Evolutionary conservation across 2,888 invertebrate genomes (phyloP).

Genomic region (Pseudoips prasinana): DNA sequence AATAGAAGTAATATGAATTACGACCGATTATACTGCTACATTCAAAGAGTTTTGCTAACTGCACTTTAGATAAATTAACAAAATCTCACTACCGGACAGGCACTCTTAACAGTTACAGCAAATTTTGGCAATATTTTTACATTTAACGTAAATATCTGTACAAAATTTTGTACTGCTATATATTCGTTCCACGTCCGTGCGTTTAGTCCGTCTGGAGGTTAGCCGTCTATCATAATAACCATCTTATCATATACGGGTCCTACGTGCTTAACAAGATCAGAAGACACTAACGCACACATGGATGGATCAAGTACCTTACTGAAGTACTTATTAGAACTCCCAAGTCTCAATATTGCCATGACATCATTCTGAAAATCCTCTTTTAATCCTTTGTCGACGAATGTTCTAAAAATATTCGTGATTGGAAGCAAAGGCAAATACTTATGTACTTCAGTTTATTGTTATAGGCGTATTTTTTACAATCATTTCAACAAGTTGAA

Average conservation of each 20-base stretch:
- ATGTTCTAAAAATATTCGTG: constrained; percentile 4
- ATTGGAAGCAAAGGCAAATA: neutral
- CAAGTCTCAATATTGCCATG: neutral
- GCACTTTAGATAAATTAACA: constrained; percentile 9
- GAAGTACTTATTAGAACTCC: constrained; percentile 21
- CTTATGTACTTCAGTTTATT: neutral
- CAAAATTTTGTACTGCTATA: constrained; percentile 30
- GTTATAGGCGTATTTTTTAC: no score
- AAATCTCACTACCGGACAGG: constrained; percentile 22
- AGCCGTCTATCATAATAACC: constrained; percentile 65
- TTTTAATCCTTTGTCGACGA: constrained; percentile 8
- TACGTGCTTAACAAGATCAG: constrained; percentile 39
- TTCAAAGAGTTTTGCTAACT: constrained; percentile 7
- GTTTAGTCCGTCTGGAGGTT: constrained; percentile 40
- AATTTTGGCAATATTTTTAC: no score
- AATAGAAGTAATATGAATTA: constrained; percentile 20
- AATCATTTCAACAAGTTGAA: no score
- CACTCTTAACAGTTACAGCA: constrained; percentile 32
- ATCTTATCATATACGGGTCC: constrained; percentile 40
- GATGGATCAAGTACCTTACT: constrained; percentile 4
- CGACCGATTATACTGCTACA: constrained; percentile 8
- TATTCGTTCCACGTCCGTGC: constrained; percentile 11
- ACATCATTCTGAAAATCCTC: no score
- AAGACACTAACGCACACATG: constrained; percentile 22
- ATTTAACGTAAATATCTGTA: no score